Conservation (phyloP, 2,797 vertebrate species). For the Naso thynnoides region DNA sequence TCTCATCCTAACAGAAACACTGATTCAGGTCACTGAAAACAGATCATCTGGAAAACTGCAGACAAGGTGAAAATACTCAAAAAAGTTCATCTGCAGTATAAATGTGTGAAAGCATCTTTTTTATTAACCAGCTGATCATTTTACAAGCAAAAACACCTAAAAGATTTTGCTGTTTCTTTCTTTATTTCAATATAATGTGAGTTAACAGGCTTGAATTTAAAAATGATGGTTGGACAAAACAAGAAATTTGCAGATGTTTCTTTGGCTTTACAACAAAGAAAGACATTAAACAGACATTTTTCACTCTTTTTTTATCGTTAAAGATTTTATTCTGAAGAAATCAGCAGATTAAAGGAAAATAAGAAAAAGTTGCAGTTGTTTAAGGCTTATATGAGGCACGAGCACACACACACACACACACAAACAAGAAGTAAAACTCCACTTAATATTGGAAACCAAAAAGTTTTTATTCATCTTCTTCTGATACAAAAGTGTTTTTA, state of each 20-base stretch:
- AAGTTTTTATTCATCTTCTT: slow-evolving; percentile 79
- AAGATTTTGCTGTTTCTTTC: not conserved
- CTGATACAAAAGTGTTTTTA: slow-evolving; percentile 88
- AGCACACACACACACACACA: not conserved
- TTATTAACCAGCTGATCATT: not conserved
- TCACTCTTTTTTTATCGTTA: not conserved
- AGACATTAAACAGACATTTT: not conserved
- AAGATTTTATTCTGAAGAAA: not conserved
- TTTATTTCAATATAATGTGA: not conserved
- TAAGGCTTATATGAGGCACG: not conserved
- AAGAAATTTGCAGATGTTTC: not conserved
- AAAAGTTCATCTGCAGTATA: not conserved
- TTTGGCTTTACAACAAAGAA: not conserved
- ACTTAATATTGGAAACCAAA: slow-evolving; percentile 73
- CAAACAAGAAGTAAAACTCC: not conserved
- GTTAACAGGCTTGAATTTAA: not conserved
- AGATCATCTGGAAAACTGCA: no score
- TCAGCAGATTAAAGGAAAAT: not conserved
- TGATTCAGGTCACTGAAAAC: no score
- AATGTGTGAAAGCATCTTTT: not conserved
- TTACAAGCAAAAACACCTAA: not conserved
- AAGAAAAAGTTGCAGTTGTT: no score
- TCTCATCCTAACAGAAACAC: no score
- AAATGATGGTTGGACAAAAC: not conserved
- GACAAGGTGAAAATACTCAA: no score